A percentile compares a stretch with the other conserved stretches of the same genome.
phyloP scores from a whole-genome alignment of 2,888 invertebrate species.

The Heteropelma amictum region DNA sequence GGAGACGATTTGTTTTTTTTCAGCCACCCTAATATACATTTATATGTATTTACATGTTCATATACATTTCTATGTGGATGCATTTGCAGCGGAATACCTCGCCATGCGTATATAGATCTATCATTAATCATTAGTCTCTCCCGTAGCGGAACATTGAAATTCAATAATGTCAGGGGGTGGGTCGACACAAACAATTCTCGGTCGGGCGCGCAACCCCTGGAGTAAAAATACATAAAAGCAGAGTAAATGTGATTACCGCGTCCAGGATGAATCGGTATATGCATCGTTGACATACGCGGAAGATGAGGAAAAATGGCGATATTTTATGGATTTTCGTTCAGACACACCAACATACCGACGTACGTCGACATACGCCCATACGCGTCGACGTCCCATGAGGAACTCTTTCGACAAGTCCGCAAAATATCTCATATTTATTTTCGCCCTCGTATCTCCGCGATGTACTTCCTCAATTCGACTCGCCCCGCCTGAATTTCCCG shows the following conservation, averaged over 20 bases:
- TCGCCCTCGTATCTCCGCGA: too few species aligned
- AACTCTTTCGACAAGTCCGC: too few species aligned
- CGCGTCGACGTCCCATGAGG: not conserved
- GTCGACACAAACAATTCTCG: constrained; percentile 20
- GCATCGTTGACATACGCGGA: not conserved
- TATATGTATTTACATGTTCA: too few species aligned
- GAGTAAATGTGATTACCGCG: not conserved
- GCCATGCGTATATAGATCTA: not conserved
- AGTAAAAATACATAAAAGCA: not conserved
- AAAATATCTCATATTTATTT: too few species aligned
- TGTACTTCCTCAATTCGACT: too few species aligned
- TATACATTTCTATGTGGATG: not conserved
- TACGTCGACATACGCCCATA: constrained; percentile 1
- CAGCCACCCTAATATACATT: too few species aligned
- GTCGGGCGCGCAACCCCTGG: not conserved
- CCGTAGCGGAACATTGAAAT: constrained; percentile 31
- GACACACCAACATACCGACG: not conserved
- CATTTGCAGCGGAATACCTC: not conserved
- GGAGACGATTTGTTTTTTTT: too few species aligned
- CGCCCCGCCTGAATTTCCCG: too few species aligned
- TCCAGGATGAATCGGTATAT: not conserved
- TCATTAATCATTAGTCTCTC: constrained; percentile 26
- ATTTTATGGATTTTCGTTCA: constrained; percentile 9
- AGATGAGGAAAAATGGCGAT: not conserved
- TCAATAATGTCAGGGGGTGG: constrained; percentile 19